Base-by-base conservation (phyloP, 2,113 vertebrate genomes). In the Syngnathus typhle region DNA sequence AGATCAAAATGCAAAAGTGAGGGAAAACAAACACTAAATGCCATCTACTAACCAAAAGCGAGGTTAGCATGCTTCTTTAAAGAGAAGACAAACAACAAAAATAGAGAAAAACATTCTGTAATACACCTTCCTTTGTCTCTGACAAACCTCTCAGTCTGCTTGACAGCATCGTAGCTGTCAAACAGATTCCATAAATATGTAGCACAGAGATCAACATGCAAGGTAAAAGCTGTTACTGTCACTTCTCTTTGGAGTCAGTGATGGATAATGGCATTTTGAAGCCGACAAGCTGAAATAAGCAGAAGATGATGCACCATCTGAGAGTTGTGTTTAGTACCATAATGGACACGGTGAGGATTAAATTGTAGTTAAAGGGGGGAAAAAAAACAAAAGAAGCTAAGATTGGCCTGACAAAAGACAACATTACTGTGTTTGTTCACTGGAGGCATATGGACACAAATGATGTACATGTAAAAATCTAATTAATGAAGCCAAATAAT, bases 111-210 rank as follows among this genome's bases (percentile, higher is more conserved):
- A 32, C 37, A 70, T 54, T 0, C 56, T 64, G 56, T 73, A 49
- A 41, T 23, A 65, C 38, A 73, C 52, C 67, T 67, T 21, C 6
- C 67, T 55, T 47, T 12, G 18, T 68, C 69, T 73, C 60, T 71
- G 76, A 78, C 81, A 78, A 77, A 76, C 70, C 72, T 60, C 60
- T 73, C 73, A 64, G 64, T 59, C 37, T 19, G 64, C 15, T 13
- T 69, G 79, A 84, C 80, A 84, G 70, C 39, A 73, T 58, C 71
- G 79, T 63, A 79, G 69, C 73, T 43, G 79, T 82, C 78, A 79
- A 76, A 88, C 39, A 27, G 71, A 76, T 77, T 78, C 55, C 56
- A 77, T 72, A 83, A 87, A 84, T 71, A 82, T 65, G 64, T 65
- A 76, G 75, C 83, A 85, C 38, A 60, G 69, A 80, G 70, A 81